A percentile compares a stretch with the other conserved stretches of the same genome.
Evolutionary conservation across 2,888 invertebrate genomes (phyloP).

Genomic region (Craniophora ligustri): DNA sequence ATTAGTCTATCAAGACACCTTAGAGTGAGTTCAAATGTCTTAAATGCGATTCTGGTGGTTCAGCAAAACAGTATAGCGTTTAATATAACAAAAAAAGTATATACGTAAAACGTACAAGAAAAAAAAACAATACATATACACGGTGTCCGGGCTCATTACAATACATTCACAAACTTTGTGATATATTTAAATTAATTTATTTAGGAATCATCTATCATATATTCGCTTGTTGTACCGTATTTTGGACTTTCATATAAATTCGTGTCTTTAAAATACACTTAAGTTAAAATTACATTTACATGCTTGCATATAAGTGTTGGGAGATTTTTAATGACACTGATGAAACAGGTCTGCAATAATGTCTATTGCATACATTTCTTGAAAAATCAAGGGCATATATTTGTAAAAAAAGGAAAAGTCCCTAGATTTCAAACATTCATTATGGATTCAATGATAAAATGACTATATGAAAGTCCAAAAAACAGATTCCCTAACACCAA

Average conservation of each 20-base stretch:
- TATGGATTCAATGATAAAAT: not conserved
- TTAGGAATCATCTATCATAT: constrained; percentile 56
- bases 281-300: constrained; percentile 1
- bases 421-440: too few species aligned
- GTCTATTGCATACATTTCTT: too few species aligned
- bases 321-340: not conserved
- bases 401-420: too few species aligned
- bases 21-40: constrained; percentile 56
- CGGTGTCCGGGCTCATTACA: constrained; percentile 47
- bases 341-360: too few species aligned
- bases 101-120: constrained; percentile 60
- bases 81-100: constrained; percentile 50
- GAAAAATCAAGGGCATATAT: too few species aligned
- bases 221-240: constrained; percentile 38
- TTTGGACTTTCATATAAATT: constrained; percentile 45
- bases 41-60: constrained; percentile 70
- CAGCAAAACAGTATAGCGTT: constrained; percentile 48
- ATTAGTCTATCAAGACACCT: constrained; percentile 14
- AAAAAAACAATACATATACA: constrained; percentile 61
- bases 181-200: constrained; percentile 51
- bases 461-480: constrained; percentile 47
- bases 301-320: not conserved
- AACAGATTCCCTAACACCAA: constrained; percentile 48
- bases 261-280: not conserved
- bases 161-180: constrained; percentile 57